Evolutionary conservation across 2,797 vertebrate species (phyloP), one percentile per base, ranked within the genome.

Genomic region (Platyrinchus mystaceus): DNA sequence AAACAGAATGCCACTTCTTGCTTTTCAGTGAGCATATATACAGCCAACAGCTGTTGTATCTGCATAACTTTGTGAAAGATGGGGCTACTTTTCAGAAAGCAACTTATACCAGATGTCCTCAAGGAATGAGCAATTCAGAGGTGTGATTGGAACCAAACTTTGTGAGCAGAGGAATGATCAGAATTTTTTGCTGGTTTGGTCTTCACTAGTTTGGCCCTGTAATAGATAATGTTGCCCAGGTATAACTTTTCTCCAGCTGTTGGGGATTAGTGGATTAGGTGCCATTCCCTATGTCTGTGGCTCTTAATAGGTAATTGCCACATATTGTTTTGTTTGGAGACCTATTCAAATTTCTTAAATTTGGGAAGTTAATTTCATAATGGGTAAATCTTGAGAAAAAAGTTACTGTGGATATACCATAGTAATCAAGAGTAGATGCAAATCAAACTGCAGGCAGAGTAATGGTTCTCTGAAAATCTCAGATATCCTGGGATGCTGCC

Each of bases 121-220:
- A 34, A 90, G 70, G 80, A 96, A 91, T 82, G 80, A 95, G 91
- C 85, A 94, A 74, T 62, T 93, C 59, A 32, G 93, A 90, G 49
- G 93, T 94, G 83, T 64, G 66, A 79, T 46, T 93, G 89, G 70
- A 94, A 94, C 30, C 34, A 46, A 81, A 60, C 77, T 77, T 49
- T 22, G 37, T 58, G 74, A 91, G 74, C 80, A 93, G 87, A 88
- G 49, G 70, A 79, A 36, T 41, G 46, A 44, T 71, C 46, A 67
- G 44, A 47, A 20, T 43, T 67, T 69, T 86, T 79, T 81, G 55
- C 59, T 68, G 39, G 17, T 93, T 86, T 82, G 67, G 34, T 56
- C 44, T 69, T 93, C 39, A 8, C 69, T 69, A 86, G 43, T 73
- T 91, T 74, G 74, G 34, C 70, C 37, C 27, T 32, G 12, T 37